A percentile compares a stretch with the other conserved stretches of the same genome.
phyloP scores from a whole-genome alignment of 2,888 invertebrate species.

The Sphinx pinastri region DNA sequence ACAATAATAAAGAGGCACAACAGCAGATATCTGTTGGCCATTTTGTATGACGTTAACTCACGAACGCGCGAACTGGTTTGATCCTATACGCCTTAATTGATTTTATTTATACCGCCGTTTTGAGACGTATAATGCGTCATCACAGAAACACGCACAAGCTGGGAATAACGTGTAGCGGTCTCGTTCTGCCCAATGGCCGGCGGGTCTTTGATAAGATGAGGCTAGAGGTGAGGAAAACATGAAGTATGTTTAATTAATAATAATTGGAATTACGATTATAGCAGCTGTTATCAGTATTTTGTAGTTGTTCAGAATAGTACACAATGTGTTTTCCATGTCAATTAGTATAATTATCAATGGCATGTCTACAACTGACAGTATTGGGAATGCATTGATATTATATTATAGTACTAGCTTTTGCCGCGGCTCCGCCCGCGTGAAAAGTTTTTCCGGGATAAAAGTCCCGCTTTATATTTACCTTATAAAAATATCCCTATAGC shows the following conservation, averaged over 20 bases:
- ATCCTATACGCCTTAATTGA: background rate
- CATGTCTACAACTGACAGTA: too few relatives aligned
- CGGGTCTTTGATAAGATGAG: background rate
- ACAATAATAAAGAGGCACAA: conserved; percentile 27
- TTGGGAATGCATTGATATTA: too few relatives aligned
- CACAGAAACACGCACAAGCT: background rate
- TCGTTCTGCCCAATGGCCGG: background rate
- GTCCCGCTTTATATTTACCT: too few relatives aligned
- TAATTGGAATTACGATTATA: conserved; percentile 15
- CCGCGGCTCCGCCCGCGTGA: too few relatives aligned
- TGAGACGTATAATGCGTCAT: background rate
- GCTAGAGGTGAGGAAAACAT: conserved; percentile 19
- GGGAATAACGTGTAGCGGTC: conserved; percentile 12
- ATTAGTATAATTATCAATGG: conserved; percentile 30
- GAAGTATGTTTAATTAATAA: background rate
- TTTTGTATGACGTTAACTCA: conserved; percentile 7
- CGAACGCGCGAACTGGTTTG: conserved; percentile 18
- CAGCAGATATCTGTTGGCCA: conserved; percentile 27
- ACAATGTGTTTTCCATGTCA: background rate
- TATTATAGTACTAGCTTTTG: too few relatives aligned
- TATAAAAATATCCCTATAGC: too few relatives aligned
- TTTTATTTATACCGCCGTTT: conserved; percentile 14
- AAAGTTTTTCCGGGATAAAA: too few relatives aligned
- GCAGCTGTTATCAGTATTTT: background rate
- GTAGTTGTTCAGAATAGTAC: background rate